phyloP scores from a whole-genome alignment of 2,113 vertebrate genomes.

The Sciurus niger region DNA sequence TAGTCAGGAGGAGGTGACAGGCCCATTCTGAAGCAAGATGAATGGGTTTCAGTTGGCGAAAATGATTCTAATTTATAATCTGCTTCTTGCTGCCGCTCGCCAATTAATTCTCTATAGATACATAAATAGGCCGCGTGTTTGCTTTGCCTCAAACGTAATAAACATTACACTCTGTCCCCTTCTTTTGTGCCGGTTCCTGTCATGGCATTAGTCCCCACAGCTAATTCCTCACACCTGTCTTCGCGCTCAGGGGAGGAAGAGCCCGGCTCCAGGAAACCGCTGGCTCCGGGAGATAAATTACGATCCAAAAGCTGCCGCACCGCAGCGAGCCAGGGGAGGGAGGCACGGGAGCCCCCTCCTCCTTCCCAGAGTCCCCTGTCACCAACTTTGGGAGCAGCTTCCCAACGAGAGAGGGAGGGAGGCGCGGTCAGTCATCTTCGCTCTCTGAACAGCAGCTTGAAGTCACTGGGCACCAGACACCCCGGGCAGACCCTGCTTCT shows the following conservation, averaged over 20 bases:
- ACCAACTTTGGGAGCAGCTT: background rate
- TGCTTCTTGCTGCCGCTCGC: constrained; percentile 89
- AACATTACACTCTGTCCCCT: constrained; percentile 88
- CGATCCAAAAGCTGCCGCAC: constrained; percentile 77
- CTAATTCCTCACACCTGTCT: constrained; percentile 90
- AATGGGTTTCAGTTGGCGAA: constrained; percentile 89
- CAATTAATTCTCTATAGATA: constrained; percentile 91
- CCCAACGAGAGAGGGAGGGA: background rate
- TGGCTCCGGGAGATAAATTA: constrained; percentile 85
- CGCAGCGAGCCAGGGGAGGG: background rate
- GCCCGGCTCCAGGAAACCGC: constrained; percentile 81
- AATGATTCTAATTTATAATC: constrained; percentile 92
- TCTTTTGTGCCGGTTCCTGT: constrained; percentile 87
- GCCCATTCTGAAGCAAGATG: constrained; percentile 88
- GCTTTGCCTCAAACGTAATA: constrained; percentile 90
- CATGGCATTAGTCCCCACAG: constrained; percentile 82
- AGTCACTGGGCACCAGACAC: background rate
- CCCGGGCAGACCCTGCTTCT: background rate
- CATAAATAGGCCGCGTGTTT: constrained; percentile 91
- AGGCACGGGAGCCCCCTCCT: constrained; percentile 31
- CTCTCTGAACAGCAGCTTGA: too few species aligned
- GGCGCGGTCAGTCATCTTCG: background rate
- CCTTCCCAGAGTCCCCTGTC: background rate
- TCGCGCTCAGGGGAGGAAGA: constrained; percentile 85
- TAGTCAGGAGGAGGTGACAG: constrained; percentile 86